These are phyloP conservation scores for Carollia perspicillata DNA, from an alignment of 2,113 vertebrate species.

Conservation along the genomic window DNA sequence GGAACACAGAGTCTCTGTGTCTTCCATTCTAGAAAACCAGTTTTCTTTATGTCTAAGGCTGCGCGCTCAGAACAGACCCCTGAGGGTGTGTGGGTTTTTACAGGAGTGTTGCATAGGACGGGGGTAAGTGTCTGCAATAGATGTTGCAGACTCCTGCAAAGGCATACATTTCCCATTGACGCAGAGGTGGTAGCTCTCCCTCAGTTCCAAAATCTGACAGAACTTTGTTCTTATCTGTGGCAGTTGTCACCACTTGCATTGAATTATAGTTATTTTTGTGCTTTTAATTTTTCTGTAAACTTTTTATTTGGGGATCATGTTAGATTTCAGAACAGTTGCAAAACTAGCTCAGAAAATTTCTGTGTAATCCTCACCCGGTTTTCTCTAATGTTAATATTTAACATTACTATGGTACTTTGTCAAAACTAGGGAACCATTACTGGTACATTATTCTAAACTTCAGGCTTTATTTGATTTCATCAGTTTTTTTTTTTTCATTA, in stretches of 20 bases:
- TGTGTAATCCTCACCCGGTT: not conserved
- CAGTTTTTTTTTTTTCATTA: not conserved
- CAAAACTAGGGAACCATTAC: not conserved
- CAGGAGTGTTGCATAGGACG: not conserved
- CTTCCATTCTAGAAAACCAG: not conserved
- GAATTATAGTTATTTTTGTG: not conserved
- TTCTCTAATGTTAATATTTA: not conserved
- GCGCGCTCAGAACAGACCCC: not conserved
- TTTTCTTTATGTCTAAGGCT: not conserved
- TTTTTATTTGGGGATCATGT: not conserved
- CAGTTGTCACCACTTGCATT: not conserved
- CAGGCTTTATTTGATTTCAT: not conserved
- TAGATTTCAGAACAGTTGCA: not conserved
- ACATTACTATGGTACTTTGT: not conserved
- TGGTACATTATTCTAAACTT: not conserved
- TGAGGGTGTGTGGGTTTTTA: not conserved
- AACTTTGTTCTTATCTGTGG: not conserved
- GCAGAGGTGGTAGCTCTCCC: not conserved
- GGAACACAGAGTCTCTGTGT: not conserved
- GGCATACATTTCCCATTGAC: not conserved
- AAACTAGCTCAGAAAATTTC: not conserved
- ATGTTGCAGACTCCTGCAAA: not conserved
- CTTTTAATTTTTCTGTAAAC: not conserved
- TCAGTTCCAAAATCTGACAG: not conserved
- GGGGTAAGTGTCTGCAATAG: not conserved